These are phyloP conservation scores for Girardinus metallicus DNA, from an alignment of 2,797 vertebrate genomes.

Conservation along the genomic window DNA sequence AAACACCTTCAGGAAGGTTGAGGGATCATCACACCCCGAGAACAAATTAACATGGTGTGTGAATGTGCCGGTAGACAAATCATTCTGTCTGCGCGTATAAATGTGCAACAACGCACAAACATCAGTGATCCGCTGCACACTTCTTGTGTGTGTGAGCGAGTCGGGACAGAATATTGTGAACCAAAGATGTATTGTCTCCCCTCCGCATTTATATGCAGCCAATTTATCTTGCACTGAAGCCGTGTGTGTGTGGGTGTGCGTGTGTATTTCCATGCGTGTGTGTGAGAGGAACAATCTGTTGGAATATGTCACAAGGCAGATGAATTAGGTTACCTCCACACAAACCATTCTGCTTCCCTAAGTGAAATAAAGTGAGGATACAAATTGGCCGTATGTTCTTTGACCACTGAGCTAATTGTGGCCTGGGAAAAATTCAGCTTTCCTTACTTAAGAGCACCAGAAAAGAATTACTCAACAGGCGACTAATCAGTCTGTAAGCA, in stretches of 20 bases:
- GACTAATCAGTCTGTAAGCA: not conserved
- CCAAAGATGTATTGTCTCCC: slow-evolving; percentile 75
- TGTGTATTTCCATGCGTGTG: not conserved
- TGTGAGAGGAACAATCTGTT: slow-evolving; percentile 14
- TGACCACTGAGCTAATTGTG: slow-evolving; percentile 26
- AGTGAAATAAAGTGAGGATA: slow-evolving; percentile 47
- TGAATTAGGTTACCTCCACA: slow-evolving; percentile 35
- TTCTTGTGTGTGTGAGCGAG: slow-evolving; percentile 30
- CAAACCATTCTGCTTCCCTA: slow-evolving; percentile 32
- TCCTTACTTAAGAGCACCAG: not conserved
- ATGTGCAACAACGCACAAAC: not conserved
- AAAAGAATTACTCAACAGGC: slow-evolving; percentile 13
- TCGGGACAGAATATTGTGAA: slow-evolving; percentile 50
- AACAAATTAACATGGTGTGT: slow-evolving; percentile 83
- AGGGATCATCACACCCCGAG: slow-evolving; percentile 78
- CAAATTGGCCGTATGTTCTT: slow-evolving; percentile 34
- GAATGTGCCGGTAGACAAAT: slow-evolving; percentile 85
- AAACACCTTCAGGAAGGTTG: slow-evolving; percentile 47
- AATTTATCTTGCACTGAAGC: slow-evolving; percentile 69
- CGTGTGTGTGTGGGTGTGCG: slow-evolving; percentile 1
- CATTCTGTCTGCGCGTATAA: slow-evolving; percentile 40
- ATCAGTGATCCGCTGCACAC: slow-evolving; percentile 21
- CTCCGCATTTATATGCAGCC: slow-evolving; percentile 61
- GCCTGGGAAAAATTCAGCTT: not conserved
- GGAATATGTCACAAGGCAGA: slow-evolving; percentile 38